phyloP scores from a whole-genome alignment of 2,888 invertebrate species.

The Syrista parreyssii region DNA sequence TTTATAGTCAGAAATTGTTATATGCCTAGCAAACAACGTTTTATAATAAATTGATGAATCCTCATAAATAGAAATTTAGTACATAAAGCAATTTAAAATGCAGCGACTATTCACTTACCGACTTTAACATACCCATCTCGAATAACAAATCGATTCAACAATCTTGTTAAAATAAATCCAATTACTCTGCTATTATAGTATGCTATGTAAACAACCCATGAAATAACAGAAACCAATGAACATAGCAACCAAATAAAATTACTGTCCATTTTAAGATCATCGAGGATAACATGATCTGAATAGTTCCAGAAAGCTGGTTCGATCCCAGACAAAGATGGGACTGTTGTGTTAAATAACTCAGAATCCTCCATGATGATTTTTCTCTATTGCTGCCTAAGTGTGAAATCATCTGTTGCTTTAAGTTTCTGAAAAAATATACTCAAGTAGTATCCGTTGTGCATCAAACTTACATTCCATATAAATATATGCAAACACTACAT shows the following conservation, averaged over 20 bases:
- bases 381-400: neutral
- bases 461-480: neutral
- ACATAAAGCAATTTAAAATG: neutral
- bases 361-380: neutral
- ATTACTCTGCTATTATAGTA: conserved; percentile 95
- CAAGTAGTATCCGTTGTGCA: neutral
- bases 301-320: conserved; percentile 71
- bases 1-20: neutral
- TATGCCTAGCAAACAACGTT: neutral
- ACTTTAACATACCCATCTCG: conserved; percentile 90
- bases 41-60: neutral
- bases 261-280: conserved; percentile 82
- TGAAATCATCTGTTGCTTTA: neutral
- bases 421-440: neutral
- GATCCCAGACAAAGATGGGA: conserved; percentile 51
- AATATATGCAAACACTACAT: too few species aligned
- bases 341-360: conserved; percentile 25
- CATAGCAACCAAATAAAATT: conserved; percentile 82
- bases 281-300: conserved; percentile 71
- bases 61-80: neutral
- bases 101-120: conserved; percentile 69
- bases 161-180: conserved; percentile 89
- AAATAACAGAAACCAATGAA: conserved; percentile 84
- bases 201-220: conserved; percentile 94
- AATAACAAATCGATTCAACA: conserved; percentile 88